Percentiles rank a stretch among this genome's conserved stretches.
phyloP scores from a whole-genome alignment of 2,113 vertebrate genomes.

The Chinchilla lanigera region DNA sequence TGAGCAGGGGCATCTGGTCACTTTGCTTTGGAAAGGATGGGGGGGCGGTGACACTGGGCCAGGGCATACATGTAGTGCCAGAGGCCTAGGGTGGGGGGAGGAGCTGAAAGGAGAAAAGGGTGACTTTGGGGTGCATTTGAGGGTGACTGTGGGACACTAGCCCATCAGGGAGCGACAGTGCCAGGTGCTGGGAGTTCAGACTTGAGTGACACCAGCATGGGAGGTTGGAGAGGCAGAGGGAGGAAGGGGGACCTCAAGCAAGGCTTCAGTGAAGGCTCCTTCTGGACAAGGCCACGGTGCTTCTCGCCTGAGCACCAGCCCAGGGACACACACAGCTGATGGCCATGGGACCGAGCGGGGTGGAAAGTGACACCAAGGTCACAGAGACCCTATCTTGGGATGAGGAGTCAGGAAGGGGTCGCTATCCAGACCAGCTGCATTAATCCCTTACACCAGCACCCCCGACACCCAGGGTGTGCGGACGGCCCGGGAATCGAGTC shows the following conservation, averaged over 20 bases:
- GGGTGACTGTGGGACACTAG: neutral
- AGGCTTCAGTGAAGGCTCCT: neutral
- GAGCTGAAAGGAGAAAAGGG: neutral
- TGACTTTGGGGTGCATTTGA: neutral
- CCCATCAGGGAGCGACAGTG: too few relatives aligned
- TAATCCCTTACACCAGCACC: neutral
- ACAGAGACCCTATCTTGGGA: neutral
- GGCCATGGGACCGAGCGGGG: neutral
- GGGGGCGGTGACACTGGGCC: neutral
- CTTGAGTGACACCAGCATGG: neutral
- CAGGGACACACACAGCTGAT: neutral
- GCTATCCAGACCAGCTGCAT: neutral
- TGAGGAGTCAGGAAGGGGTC: neutral
- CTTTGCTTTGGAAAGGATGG: neutral
- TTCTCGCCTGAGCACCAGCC: neutral
- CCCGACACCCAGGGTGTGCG: neutral
- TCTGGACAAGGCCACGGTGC: neutral
- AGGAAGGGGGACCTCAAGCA: neutral
- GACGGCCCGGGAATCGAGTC: neutral
- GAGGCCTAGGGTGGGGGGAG: neutral
- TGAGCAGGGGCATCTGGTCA: neutral
- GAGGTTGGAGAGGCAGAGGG: neutral
- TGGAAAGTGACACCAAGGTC: neutral
- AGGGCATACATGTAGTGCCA: neutral
- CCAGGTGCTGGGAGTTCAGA: neutral